Percentiles rank a stretch among this genome's conserved stretches.
These are phyloP conservation scores for Myocastor coypus DNA, from an alignment of 2,113 vertebrate species.

Conservation along the genomic window DNA sequence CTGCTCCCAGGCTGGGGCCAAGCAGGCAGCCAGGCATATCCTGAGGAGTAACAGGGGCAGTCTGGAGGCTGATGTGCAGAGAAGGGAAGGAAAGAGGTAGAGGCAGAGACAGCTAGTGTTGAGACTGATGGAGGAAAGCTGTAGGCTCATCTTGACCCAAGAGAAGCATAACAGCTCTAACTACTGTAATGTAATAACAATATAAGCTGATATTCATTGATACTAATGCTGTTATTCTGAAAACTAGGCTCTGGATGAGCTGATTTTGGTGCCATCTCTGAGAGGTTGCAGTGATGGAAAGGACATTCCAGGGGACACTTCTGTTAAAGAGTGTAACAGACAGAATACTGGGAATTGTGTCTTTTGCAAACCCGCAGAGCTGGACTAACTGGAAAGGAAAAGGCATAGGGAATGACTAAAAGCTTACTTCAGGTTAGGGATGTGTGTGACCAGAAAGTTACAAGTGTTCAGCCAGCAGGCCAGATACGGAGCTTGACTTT, in stretches of 20 bases:
- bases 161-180: background rate
- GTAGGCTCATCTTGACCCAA: conserved; percentile 15
- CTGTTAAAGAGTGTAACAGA: background rate
- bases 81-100: background rate
- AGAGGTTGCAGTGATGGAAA: background rate
- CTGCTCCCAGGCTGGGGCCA: background rate
- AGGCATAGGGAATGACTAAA: background rate
- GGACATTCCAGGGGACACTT: background rate
- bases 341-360: background rate
- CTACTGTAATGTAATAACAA: background rate
- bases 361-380: background rate
- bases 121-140: conserved; percentile 22
- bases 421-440: conserved; percentile 10
- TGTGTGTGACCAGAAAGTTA: background rate
- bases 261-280: background rate
- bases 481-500: background rate
- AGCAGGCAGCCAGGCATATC: background rate
- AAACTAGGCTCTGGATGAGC: background rate
- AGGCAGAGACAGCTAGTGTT: background rate
- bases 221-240: background rate
- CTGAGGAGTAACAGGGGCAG: background rate
- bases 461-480: background rate
- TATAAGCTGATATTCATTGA: background rate
- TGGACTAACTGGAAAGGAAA: background rate
- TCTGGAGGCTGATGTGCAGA: conserved; percentile 28